These are phyloP conservation scores for Colaptes auratus DNA, from an alignment of 2,113 vertebrate genomes.

Conservation along the genomic window DNA sequence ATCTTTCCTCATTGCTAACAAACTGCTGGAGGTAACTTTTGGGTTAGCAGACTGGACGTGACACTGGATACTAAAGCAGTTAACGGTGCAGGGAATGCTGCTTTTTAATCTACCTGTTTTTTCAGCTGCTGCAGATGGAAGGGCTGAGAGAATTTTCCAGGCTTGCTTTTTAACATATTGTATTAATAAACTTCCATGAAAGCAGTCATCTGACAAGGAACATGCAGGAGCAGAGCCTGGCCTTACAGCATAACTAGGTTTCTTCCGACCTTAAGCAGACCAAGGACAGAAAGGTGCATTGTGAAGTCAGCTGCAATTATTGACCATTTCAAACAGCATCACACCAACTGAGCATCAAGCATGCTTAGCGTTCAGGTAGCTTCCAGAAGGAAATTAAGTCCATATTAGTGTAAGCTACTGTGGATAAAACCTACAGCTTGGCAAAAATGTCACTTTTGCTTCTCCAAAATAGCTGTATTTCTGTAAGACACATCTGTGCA, in stretches of 20 bases:
- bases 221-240: background rate
- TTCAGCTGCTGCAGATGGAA: conserved; percentile 30
- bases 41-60: background rate
- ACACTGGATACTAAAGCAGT: conserved; percentile 16
- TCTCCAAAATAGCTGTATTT: conserved; percentile 16
- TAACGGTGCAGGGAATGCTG: background rate
- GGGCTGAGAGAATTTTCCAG: background rate
- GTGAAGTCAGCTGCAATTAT: conserved; percentile 13
- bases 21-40: background rate
- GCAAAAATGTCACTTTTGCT: background rate
- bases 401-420: background rate
- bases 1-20: background rate
- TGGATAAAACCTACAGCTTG: background rate
- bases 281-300: background rate
- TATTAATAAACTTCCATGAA: background rate
- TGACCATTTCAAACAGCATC: background rate
- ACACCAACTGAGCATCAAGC: background rate
- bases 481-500: conserved; percentile 3
- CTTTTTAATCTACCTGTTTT: background rate
- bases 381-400: conserved; percentile 32
- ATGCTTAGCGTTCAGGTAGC: background rate
- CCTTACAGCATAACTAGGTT: background rate
- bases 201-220: background rate
- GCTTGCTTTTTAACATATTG: background rate
- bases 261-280: background rate